Evolutionary conservation across 2,113 vertebrate species (phyloP), one percentile per base, ranked within the genome.

Genomic region (Antennarius striatus): DNA sequence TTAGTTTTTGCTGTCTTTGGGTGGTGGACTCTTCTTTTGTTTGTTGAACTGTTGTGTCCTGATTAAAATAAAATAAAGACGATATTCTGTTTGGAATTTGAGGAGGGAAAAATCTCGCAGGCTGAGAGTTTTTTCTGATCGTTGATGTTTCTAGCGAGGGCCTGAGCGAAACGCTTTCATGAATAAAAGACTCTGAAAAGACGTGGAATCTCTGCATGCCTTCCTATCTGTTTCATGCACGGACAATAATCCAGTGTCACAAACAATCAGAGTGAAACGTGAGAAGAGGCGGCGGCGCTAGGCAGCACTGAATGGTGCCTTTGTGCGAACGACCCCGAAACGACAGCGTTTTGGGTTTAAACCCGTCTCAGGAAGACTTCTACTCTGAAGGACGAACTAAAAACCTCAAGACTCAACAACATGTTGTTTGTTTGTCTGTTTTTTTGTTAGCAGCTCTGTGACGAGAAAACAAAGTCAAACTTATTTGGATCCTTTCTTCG

Each of bases 71-170:
- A 56, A 83, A 77, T 56, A 80, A 84, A 83, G 76, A 86, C 68
- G 65, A 89, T 75, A 79, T 89, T 63, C 72, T 63, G 75, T 90
- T 88, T 68, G 77, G 81, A 17, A 7, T 71, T 52, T 60, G 10
- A 82, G 62, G 75, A 90, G 87, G 91, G 86, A 88, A 72, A 58
- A 88, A 87, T 92, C 94, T 96, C 88, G 88, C 93, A 93, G 94
- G 94, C 89, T 94, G 93, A 96, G 94, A 92, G 86, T 82, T 86
- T 70, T 22, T 86, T 91, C 91, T 85, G 87, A 81, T 71, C 86
- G 77, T 55, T 82, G 65, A 55, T 94, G 89, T 95, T 94, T 81
- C 58, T 32, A 59, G 49, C 72, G 73, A 84, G 62, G 65, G 65
- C 75, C 49, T 43, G 2, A 51, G 0, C 51, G 2, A 74, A 40